Evolutionary conservation across 2,888 invertebrate species (phyloP).

Genomic region (Agrotis puta): DNA sequence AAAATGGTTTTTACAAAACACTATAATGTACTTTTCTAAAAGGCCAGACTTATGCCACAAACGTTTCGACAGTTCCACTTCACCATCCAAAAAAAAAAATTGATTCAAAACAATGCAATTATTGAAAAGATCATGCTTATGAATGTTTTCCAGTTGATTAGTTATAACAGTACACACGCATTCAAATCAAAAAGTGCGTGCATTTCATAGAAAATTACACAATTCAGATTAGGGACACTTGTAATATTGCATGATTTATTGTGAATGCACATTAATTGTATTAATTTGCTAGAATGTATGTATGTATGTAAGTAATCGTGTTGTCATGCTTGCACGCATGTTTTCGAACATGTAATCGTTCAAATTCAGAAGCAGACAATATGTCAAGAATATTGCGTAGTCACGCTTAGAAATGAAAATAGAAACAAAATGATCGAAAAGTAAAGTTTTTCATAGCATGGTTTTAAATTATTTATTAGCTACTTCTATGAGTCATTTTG

Average conservation of each 20-base stretch:
- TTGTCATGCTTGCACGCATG: conserved; percentile 21
- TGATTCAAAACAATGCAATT: not conserved
- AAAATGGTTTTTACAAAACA: not conserved
- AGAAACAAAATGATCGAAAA: not conserved
- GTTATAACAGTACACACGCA: conserved; percentile 32
- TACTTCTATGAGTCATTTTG: no score
- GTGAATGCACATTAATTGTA: conserved; percentile 4
- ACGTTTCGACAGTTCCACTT: not conserved
- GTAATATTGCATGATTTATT: conserved; percentile 33
- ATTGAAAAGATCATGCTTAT: not conserved
- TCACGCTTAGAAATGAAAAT: not conserved
- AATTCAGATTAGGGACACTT: conserved; percentile 17
- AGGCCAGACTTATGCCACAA: not conserved
- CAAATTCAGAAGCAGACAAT: conserved; percentile 12
- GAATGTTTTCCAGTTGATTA: conserved; percentile 13
- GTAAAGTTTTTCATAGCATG: not conserved
- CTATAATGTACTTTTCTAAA: no score
- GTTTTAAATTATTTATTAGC: no score
- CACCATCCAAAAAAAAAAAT: no score
- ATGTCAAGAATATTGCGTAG: conserved; percentile 7
- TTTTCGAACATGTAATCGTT: conserved; percentile 17
- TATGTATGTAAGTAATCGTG: conserved; percentile 12
- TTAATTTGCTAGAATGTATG: conserved; percentile 12
- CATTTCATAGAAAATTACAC: not conserved
- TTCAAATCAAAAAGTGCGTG: conserved; percentile 42